Percentiles rank a stretch among this genome's conserved stretches.
These are phyloP conservation scores for Brachionus angularis DNA, from an alignment of 1,140 invertebrate species.

Conservation along the genomic window DNA sequence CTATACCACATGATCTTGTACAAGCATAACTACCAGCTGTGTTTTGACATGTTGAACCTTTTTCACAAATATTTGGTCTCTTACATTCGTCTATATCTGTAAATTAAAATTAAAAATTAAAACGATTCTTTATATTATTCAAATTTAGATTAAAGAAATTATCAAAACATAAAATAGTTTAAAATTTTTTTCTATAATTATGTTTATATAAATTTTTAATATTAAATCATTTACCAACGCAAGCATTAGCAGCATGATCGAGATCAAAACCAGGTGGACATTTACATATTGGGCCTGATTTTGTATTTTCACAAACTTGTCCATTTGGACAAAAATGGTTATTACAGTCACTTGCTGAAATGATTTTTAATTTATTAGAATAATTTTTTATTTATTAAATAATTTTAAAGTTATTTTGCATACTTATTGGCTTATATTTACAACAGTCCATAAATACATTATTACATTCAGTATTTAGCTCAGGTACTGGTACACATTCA, in stretches of 20 bases:
- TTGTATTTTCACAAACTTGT: slow-evolving; percentile 23
- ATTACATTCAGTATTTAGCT: slow-evolving; percentile 52
- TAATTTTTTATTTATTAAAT: no score
- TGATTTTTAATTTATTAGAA: neutral
- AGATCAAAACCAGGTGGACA: slow-evolving; percentile 12
- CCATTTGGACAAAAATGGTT: slow-evolving; percentile 37
- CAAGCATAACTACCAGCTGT: slow-evolving; percentile 50
- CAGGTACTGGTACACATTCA: slow-evolving; percentile 45
- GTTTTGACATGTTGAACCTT: slow-evolving; percentile 54
- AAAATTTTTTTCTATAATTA: no score
- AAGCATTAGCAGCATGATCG: slow-evolving; percentile 7
- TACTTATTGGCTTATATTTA: slow-evolving; percentile 41
- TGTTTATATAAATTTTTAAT: no score
- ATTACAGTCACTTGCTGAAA: slow-evolving; percentile 31
- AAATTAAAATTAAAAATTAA: no score
- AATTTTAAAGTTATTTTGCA: neutral
- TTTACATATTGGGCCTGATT: slow-evolving; percentile 6
- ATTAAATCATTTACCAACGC: no score
- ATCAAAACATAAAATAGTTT: neutral
- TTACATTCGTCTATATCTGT: slow-evolving; percentile 62
- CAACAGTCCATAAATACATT: slow-evolving; percentile 51
- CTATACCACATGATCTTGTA: slow-evolving; percentile 22
- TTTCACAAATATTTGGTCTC: slow-evolving; percentile 56
- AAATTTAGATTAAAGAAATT: neutral
- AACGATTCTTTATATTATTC: neutral